Percentiles rank a stretch among this genome's conserved stretches.
These are phyloP conservation scores for Hydrotaea diabolus DNA, from an alignment of 2,888 invertebrate genomes.

Conservation along the genomic window DNA sequence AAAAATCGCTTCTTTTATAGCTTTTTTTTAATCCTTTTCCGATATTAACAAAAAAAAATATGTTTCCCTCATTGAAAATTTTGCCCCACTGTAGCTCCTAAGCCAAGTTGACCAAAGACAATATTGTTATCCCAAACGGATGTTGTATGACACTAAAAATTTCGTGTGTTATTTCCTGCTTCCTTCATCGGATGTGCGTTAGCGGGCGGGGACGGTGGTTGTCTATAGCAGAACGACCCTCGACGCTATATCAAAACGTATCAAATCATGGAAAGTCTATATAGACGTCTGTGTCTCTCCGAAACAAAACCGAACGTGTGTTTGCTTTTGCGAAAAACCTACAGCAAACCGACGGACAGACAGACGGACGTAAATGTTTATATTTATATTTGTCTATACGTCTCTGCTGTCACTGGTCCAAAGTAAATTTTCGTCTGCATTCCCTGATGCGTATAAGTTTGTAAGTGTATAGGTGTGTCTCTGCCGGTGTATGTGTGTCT, in stretches of 20 bases:
- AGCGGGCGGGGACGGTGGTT: neutral
- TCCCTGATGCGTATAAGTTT: conserved; percentile 8
- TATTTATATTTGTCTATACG: conserved; percentile 49
- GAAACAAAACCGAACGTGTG: neutral
- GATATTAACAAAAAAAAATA: too few species aligned
- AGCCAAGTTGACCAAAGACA: neutral
- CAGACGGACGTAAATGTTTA: conserved; percentile 10
- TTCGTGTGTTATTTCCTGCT: neutral
- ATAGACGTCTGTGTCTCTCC: neutral
- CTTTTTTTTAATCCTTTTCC: too few species aligned
- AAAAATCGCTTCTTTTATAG: too few species aligned
- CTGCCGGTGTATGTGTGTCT: too few species aligned
- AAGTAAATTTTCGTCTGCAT: conserved; percentile 43
- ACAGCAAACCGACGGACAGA: neutral
- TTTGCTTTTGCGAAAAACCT: neutral
- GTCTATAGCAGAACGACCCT: neutral
- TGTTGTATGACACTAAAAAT: neutral
- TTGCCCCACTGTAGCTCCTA: neutral
- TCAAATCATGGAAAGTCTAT: neutral
- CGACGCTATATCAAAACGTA: neutral
- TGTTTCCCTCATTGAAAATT: too few species aligned
- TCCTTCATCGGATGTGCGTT: neutral
- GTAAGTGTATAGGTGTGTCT: conserved; percentile 4
- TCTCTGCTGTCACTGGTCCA: conserved; percentile 30
- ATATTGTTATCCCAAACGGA: neutral